phyloP scores from a whole-genome alignment of 2,113 vertebrate genomes.

The Cynoglossus semilaevis region DNA sequence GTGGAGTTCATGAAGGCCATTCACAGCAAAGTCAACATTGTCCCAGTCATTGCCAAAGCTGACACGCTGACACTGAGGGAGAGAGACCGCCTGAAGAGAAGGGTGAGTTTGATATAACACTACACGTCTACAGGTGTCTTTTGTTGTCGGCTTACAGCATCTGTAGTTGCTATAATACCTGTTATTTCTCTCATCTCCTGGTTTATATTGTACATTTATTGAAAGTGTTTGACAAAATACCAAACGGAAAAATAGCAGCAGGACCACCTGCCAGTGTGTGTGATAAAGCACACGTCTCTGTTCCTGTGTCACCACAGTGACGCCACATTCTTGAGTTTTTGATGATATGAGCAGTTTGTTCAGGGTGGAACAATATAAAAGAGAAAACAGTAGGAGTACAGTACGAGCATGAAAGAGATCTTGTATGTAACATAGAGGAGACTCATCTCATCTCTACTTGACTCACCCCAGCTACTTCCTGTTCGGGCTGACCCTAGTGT shows the following conservation, averaged over 20 bases:
- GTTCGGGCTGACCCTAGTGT: slow-evolving; percentile 50
- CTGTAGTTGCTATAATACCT: neutral
- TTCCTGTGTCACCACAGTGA: slow-evolving; percentile 7
- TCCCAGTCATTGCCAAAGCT: slow-evolving; percentile 89
- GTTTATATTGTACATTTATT: too few species aligned
- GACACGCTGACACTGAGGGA: slow-evolving; percentile 85
- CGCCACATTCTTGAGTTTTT: slow-evolving; percentile 25
- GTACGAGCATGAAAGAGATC: slow-evolving; percentile 14
- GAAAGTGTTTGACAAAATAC: too few species aligned
- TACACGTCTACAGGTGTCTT: neutral
- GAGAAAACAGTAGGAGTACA: slow-evolving; percentile 37
- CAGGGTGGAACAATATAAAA: slow-evolving; percentile 14
- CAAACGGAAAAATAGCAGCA: too few species aligned
- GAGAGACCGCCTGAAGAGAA: slow-evolving; percentile 86
- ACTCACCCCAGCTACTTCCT: slow-evolving; percentile 62
- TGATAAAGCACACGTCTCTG: neutral
- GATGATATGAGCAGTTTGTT: slow-evolving; percentile 32
- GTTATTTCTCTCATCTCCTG: too few species aligned
- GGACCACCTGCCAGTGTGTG: slow-evolving; percentile 12
- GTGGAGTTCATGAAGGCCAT: slow-evolving; percentile 92
- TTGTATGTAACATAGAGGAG: slow-evolving; percentile 30
- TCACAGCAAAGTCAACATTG: slow-evolving; percentile 90
- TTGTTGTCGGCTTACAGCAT: neutral
- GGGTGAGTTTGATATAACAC: slow-evolving; percentile 66
- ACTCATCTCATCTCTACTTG: slow-evolving; percentile 33